Evolutionary conservation across 2,888 invertebrate genomes (phyloP).

Genomic region (Agrotis clavis): DNA sequence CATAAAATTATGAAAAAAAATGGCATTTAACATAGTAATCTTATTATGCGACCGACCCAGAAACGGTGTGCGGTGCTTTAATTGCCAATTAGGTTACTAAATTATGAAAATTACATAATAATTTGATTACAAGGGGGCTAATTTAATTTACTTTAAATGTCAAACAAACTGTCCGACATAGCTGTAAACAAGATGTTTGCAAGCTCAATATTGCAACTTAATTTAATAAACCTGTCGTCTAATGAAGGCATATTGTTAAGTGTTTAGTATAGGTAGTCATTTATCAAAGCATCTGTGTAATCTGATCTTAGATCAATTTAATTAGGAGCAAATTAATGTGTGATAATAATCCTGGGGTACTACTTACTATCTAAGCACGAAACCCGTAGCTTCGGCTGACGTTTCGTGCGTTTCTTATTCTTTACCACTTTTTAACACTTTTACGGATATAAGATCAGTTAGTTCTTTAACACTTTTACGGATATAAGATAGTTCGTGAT

Average conservation of each 20-base stretch:
- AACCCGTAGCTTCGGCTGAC: no score
- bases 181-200: background rate
- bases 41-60: slow-evolving; percentile 1
- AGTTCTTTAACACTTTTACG: no score
- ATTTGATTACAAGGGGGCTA: slow-evolving; percentile 12
- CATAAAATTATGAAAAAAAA: background rate
- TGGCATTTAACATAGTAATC: slow-evolving; percentile 1
- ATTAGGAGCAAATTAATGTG: slow-evolving; percentile 17
- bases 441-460: no score
- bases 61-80: slow-evolving; percentile 17
- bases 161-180: background rate
- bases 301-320: slow-evolving; percentile 22
- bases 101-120: slow-evolving; percentile 31
- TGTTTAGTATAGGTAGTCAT: background rate
- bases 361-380: no score
- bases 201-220: background rate
- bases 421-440: no score
- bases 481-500: no score
- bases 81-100: slow-evolving; percentile 19
- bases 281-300: slow-evolving; percentile 3
- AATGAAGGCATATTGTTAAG: no score
- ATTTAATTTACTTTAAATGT: background rate
- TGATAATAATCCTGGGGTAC: background rate
- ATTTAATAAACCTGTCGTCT: slow-evolving; percentile 6
- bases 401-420: no score